A percentile compares a stretch with the other conserved stretches of the same genome.
Evolutionary conservation across 2,113 vertebrate species (phyloP).

Genomic region (Bambusicola thoracicus): DNA sequence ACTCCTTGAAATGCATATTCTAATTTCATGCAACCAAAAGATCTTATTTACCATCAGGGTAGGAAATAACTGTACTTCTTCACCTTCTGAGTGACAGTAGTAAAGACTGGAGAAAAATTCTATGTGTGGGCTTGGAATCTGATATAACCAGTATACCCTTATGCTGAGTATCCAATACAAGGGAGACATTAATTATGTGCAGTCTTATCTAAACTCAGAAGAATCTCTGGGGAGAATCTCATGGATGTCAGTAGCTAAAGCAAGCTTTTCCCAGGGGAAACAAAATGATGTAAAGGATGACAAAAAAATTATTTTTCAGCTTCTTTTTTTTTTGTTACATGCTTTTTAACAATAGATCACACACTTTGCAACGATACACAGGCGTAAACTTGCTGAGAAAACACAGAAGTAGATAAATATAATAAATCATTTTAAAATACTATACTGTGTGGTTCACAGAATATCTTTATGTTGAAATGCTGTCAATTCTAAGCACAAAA

Average conservation of each 20-base stretch:
- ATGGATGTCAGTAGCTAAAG: background rate
- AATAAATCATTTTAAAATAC: background rate
- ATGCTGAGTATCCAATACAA: background rate
- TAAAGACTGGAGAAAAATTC: background rate
- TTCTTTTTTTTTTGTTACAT: background rate
- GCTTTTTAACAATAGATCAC: background rate
- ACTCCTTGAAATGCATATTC: background rate
- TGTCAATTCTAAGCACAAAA: conserved; percentile 30
- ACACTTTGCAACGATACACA: background rate
- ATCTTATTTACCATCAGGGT: background rate
- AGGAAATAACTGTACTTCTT: background rate
- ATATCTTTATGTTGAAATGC: background rate
- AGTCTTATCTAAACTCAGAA: conserved; percentile 32
- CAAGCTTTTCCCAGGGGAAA: background rate
- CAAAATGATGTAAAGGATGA: background rate
- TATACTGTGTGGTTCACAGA: background rate
- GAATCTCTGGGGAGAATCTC: background rate
- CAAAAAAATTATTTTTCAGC: background rate
- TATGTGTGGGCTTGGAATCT: background rate
- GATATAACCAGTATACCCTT: background rate
- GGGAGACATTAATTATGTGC: conserved; percentile 30
- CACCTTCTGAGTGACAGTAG: background rate
- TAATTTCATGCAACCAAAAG: conserved; percentile 1
- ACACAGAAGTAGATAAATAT: background rate
- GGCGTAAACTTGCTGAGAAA: background rate